Percentiles rank a stretch among this genome's conserved stretches.
phyloP scores from a whole-genome alignment of 2,797 vertebrate genomes.

The Petrocephalus sullivani region DNA sequence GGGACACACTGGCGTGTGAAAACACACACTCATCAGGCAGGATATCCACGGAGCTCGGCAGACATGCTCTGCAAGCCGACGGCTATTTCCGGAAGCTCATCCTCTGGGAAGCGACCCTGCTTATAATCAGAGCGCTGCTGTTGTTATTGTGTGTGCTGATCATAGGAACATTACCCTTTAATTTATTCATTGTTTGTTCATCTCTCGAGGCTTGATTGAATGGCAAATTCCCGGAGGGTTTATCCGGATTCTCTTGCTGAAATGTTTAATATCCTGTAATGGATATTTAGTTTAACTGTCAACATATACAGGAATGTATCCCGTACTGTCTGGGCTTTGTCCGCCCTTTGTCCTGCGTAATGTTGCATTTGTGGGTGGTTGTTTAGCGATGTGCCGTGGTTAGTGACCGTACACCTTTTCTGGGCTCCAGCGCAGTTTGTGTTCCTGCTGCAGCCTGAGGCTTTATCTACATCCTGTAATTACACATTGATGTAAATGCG shows the following conservation, averaged over 20 bases:
- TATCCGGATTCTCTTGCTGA: background rate
- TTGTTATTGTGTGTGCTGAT: background rate
- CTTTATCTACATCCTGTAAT: constrained; percentile 23
- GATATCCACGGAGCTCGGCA: background rate
- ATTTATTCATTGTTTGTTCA: constrained; percentile 15
- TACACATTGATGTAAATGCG: constrained; percentile 7
- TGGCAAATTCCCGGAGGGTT: background rate
- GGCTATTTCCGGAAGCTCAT: background rate
- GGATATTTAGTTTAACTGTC: background rate
- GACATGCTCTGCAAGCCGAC: background rate
- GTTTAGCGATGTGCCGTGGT: background rate
- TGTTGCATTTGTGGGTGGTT: background rate
- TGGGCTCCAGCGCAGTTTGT: background rate
- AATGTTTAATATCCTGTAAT: constrained; percentile 3
- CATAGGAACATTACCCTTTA: background rate
- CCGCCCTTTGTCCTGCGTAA: background rate
- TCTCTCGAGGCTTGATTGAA: background rate
- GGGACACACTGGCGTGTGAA: background rate
- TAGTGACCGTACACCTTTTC: background rate
- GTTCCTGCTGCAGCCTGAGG: background rate
- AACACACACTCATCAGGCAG: background rate
- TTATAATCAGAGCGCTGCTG: background rate
- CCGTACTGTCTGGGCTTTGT: background rate
- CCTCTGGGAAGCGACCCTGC: constrained; percentile 17
- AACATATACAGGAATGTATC: background rate